Conservation (phyloP, 2,888 invertebrate species). For the Caprella mutica region DNA sequence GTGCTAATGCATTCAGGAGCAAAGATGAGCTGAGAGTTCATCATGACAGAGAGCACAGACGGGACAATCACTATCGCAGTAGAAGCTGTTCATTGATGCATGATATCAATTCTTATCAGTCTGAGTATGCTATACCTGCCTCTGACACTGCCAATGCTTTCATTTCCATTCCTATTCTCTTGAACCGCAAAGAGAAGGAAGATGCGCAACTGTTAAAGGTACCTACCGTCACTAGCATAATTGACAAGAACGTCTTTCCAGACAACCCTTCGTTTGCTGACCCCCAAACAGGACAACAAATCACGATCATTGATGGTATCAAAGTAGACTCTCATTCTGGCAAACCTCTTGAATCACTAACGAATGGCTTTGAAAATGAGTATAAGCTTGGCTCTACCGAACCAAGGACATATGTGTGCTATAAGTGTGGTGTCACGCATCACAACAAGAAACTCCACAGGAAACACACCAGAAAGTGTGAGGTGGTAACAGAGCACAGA, state of each 20-base stretch:
- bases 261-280: slow-evolving; percentile 21
- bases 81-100: slow-evolving; percentile 32
- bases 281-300: neutral
- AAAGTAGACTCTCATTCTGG: neutral
- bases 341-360: neutral
- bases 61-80: slow-evolving; percentile 33
- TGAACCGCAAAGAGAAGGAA: slow-evolving; percentile 28
- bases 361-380: slow-evolving; percentile 13
- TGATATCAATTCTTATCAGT: slow-evolving; percentile 27
- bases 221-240: slow-evolving; percentile 30
- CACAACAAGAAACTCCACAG: slow-evolving; percentile 21
- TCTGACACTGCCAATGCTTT: slow-evolving; percentile 11
- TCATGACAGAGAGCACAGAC: slow-evolving; percentile 31
- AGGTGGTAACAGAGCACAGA: slow-evolving; percentile 20
- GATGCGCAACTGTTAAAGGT: slow-evolving; percentile 25
- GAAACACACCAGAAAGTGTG: slow-evolving; percentile 22
- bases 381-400: too few relatives aligned
- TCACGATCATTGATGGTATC: slow-evolving; percentile 1
- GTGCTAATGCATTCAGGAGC: slow-evolving; percentile 33
- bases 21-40: slow-evolving; percentile 33
- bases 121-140: slow-evolving; percentile 19
- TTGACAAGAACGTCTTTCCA: slow-evolving; percentile 30
- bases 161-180: slow-evolving; percentile 25
- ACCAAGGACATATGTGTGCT: slow-evolving; percentile 27
- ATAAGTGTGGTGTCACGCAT: slow-evolving; percentile 25